Percentiles rank a stretch among this genome's conserved stretches.
phyloP scores from a whole-genome alignment of 2,797 vertebrate species.

The Xenopus petersii region DNA sequence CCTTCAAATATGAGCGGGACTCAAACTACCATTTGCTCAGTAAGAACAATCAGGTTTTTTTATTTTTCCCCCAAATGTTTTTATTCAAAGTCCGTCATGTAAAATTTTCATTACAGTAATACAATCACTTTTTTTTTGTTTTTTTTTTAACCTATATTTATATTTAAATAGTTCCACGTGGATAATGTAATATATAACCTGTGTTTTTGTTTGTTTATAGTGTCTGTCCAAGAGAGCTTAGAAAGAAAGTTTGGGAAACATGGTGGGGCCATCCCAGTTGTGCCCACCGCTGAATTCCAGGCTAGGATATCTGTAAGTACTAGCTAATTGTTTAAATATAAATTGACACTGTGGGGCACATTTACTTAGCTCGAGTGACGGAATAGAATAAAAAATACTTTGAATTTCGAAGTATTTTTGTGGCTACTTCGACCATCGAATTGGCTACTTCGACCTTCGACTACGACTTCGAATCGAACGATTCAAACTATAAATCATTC shows the following conservation, averaged over 20 bases:
- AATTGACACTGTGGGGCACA: too few relatives aligned
- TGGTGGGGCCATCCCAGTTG: conserved; percentile 92
- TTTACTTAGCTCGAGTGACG: too few relatives aligned
- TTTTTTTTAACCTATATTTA: neutral
- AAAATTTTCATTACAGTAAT: too few relatives aligned
- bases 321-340: neutral
- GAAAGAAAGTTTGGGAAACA: conserved; percentile 98
- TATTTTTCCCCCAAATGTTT: neutral
- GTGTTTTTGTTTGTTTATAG: conserved; percentile 58
- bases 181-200: neutral
- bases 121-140: conserved; percentile 50
- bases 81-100: too few relatives aligned
- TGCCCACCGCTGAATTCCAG: conserved; percentile 97
- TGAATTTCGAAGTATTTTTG: too few relatives aligned
- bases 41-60: conserved; percentile 64
- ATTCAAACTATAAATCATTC: too few relatives aligned
- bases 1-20: conserved; percentile 98
- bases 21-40: conserved; percentile 98
- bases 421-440: too few relatives aligned
- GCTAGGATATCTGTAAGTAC: conserved; percentile 91
- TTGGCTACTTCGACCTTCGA: too few relatives aligned
- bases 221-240: conserved; percentile 97
- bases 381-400: too few relatives aligned
- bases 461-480: too few relatives aligned
- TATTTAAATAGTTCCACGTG: too few relatives aligned